Base-by-base conservation (phyloP, 2,888 invertebrate species). In the Ypsolopha sequella region DNA sequence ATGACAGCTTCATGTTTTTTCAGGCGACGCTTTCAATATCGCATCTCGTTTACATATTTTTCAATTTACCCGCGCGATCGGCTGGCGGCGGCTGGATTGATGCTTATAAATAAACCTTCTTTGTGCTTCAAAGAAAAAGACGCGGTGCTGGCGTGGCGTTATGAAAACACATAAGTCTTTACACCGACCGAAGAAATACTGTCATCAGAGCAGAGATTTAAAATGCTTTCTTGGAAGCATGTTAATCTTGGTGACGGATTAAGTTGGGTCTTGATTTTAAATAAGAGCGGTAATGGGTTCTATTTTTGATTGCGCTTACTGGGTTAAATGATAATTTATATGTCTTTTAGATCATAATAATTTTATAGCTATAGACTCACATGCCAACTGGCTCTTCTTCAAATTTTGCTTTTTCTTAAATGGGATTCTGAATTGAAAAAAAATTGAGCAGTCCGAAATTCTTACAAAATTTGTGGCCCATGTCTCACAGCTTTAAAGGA, bases 1-100 rank as follows among this genome's bases (percentile, higher is more conserved):
- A 79, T 78, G 81, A 80, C 78, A 73, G 70, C 73, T 65, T 67
- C 74, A 73, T 77, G 80, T 78, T 77, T 74, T 78, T 72, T 67
- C 62, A 66, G 62, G 65, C 70, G 68, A 70, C 76, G 70, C 72
- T 76, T 74, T 74, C 73, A 74, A 78, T 76, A 77, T 74, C 65
- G 60, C 61, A 64, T 41, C 68, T 70, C 73, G 73, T 79, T 78
- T 75, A 76, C 77, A 79, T 79, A 79, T 76, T 80, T 80, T 72
- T 79, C 80, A 79, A 80, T 80, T 76, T 78, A 69, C 63, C 59
- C 60, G 61, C 70, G 65, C 63, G 65, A 70, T 72, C 65, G 68
- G 66, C 56, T 56, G 51, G 51, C 34, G 48, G 24, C 36, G 38
- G 45, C n/a, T n/a, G n/a, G 49, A 50, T 47, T 47, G 50, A 49